These are phyloP conservation scores for Nymphalis urticae DNA, from an alignment of 2,888 invertebrate genomes.

Conservation along the genomic window DNA sequence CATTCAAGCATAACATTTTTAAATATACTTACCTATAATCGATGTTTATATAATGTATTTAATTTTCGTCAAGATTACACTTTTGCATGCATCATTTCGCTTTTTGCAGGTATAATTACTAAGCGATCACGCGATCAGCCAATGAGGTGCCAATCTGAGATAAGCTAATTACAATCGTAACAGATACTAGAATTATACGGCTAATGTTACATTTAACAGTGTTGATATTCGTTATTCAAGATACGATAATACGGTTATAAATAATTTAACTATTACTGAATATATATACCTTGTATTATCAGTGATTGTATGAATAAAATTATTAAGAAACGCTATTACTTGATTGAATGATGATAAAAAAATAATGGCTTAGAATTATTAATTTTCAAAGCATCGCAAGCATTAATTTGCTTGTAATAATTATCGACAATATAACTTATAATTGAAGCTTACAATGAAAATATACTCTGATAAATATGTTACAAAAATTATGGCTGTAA, in stretches of 20 bases:
- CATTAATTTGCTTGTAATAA: too few relatives aligned
- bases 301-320: not conserved
- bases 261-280: not conserved
- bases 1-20: too few relatives aligned
- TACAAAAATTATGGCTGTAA: too few relatives aligned
- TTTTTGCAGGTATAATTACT: constrained; percentile 17
- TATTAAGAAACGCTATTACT: not conserved
- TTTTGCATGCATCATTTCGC: constrained; percentile 13
- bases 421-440: too few relatives aligned
- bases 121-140: constrained; percentile 21
- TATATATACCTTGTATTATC: too few relatives aligned
- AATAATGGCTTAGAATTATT: too few relatives aligned
- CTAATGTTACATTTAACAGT: constrained; percentile 10
- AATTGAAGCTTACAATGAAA: too few relatives aligned
- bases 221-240: not conserved
- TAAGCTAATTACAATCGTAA: constrained; percentile 20
- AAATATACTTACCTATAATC: too few relatives aligned
- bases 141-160: constrained; percentile 22
- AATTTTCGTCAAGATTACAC: not conserved
- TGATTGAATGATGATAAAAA: too few relatives aligned
- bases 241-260: not conserved
- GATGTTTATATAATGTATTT: not conserved
- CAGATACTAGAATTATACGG: constrained; percentile 2
- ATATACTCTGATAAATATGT: too few relatives aligned
- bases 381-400: too few relatives aligned